Evolutionary conservation across 2,888 invertebrate genomes (phyloP), one percentile per base, ranked within the genome.

Genomic region (Archips crataeganus): DNA sequence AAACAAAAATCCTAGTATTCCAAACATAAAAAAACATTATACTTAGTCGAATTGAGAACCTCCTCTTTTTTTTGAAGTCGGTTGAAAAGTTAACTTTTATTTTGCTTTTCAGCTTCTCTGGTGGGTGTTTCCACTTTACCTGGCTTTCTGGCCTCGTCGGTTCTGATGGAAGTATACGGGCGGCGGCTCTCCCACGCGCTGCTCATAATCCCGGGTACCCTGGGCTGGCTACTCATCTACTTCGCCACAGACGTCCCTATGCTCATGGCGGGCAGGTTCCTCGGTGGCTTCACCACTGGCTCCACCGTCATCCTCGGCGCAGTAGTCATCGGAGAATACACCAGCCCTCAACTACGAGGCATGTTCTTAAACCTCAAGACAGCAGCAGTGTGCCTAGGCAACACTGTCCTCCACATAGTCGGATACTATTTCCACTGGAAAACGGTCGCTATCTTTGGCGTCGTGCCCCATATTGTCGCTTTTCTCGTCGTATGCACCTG

Each of bases 401-500:
- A 76, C 13, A 77, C 77, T 36, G 51, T 81, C 0, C 75, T 78
- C 0, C 85, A 85, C 36, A 70, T 84, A 9, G 6, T 82, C 15
- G 81, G 79, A 3, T 75, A 79, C 23, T 82, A 72, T 32, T 76
- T 77, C 6, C 68, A 79, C 36, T 85, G 85, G 85, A 79, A 81
- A 51, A 82, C 79, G 0, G 78, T 84, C 15, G 77, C 83, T 0
- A 64, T 85, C 3, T 71, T 77, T 0, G 70, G 78, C 8, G 45
- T 81, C 32, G 9, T 75, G 3, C 77, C 77, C 0, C 47, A 70
- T n/a, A 13, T 68, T 0, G 32, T 69, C 1, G 71, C 76, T 8
- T 61, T 75, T 10, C 32, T 63, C 1, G 75, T 75, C 13, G 83
- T 95, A 23, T 78, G 88, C 13, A 87, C 93, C 0, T 81, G 95